phyloP scores from a whole-genome alignment of 2,113 vertebrate genomes.

The Neogale vison region DNA sequence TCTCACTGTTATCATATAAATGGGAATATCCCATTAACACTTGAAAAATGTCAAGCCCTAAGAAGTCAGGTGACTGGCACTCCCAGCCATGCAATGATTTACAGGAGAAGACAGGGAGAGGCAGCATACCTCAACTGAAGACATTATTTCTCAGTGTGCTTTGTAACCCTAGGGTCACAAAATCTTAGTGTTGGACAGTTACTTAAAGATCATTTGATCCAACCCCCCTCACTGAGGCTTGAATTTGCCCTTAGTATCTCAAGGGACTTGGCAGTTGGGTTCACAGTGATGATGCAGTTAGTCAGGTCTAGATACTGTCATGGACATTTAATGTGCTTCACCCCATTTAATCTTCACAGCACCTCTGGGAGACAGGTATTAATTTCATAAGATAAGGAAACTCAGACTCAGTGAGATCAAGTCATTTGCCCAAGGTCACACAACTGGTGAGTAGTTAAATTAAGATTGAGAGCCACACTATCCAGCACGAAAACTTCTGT shows the following conservation, averaged over 20 bases:
- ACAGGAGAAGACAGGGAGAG: background rate
- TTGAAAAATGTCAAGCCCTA: conserved; percentile 69
- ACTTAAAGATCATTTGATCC: conserved; percentile 48
- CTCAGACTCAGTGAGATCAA: conserved; percentile 45
- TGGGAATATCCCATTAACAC: conserved; percentile 66
- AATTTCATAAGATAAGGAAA: conserved; percentile 61
- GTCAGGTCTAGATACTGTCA: conserved; percentile 28
- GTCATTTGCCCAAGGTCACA: conserved; percentile 68
- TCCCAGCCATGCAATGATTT: conserved; percentile 7
- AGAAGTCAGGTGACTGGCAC: conserved; percentile 26
- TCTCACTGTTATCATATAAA: conserved; percentile 61
- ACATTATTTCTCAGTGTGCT: background rate
- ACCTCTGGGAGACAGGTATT: conserved; percentile 47
- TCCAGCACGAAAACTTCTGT: background rate
- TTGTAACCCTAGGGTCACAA: background rate
- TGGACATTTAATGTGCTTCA: conserved; percentile 51
- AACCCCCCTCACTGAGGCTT: background rate
- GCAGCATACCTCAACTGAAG: background rate
- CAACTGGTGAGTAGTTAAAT: conserved; percentile 25
- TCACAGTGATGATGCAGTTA: conserved; percentile 24
- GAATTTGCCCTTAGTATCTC: background rate
- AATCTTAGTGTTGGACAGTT: background rate
- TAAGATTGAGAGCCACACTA: background rate
- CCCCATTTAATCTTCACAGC: conserved; percentile 59
- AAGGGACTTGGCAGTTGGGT: background rate